Evolutionary conservation across 2,888 invertebrate species (phyloP).

Genomic region (Adineta ricciae): DNA sequence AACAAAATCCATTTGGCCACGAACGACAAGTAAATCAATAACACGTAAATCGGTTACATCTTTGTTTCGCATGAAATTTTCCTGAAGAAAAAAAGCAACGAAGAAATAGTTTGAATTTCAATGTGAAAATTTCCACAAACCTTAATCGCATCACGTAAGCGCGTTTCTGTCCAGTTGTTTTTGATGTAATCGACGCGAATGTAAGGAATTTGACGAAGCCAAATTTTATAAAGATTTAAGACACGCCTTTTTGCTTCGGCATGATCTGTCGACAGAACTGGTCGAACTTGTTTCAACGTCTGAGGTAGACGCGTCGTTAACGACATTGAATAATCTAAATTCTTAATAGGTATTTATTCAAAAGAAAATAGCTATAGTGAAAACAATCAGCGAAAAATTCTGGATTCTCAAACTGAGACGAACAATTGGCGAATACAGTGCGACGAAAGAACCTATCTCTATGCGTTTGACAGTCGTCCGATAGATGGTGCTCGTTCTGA

Average conservation of each 20-base stretch:
- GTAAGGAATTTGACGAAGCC: conserved; percentile 81
- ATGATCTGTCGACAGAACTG: conserved; percentile 68
- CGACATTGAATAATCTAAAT: neutral
- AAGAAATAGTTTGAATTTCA: too few relatives aligned
- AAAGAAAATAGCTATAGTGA: too few relatives aligned
- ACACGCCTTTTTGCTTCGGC: conserved; percentile 72
- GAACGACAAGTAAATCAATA: conserved; percentile 77
- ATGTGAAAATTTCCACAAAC: too few relatives aligned
- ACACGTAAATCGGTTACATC: conserved; percentile 72
- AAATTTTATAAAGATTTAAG: conserved; percentile 56
- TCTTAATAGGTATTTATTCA: neutral
- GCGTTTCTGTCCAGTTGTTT: neutral
- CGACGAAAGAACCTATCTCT: too few relatives aligned
- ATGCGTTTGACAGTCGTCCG: too few relatives aligned
- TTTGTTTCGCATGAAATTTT: conserved; percentile 66
- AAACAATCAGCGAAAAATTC: too few relatives aligned
- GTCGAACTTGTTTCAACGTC: conserved; percentile 61
- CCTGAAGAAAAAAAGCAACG: conserved; percentile 40
- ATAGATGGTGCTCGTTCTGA: too few relatives aligned
- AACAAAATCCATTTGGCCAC: conserved; percentile 87
- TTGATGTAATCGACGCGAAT: conserved; percentile 56
- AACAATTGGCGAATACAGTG: too few relatives aligned
- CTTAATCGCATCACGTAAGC: neutral
- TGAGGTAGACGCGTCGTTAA: neutral
- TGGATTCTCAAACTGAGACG: too few relatives aligned